Percentiles rank a stretch among this genome's conserved stretches.
Evolutionary conservation across 2,888 invertebrate species (phyloP).

Genomic region (Drosophila maculinotata): DNA sequence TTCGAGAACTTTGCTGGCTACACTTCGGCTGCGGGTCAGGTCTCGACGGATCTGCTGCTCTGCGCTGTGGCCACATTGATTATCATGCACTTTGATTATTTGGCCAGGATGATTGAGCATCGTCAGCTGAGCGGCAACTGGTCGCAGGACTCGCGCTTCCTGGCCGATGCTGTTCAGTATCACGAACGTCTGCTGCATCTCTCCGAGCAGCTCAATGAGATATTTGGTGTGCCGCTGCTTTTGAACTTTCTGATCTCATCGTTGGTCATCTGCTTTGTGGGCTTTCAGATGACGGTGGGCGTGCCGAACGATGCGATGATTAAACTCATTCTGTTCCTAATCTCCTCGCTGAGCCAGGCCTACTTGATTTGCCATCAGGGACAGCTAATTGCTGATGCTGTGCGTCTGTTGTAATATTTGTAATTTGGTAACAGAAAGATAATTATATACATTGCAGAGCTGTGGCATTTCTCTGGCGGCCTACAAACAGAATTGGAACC

Average conservation of each 20-base stretch:
- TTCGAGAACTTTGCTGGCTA: conserved; percentile 71
- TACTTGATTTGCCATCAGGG: conserved; percentile 80
- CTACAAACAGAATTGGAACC: conserved; percentile 78
- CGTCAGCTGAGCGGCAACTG: conserved; percentile 38
- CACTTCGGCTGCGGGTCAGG: conserved; percentile 73
- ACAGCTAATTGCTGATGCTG: conserved; percentile 73
- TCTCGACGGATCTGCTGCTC: conserved; percentile 81
- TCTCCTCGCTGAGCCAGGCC: conserved; percentile 74
- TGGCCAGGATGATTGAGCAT: conserved; percentile 50
- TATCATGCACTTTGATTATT: conserved; percentile 82
- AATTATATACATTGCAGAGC: too few relatives aligned
- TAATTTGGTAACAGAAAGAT: too few relatives aligned
- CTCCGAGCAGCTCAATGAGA: conserved; percentile 68
- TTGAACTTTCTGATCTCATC: conserved; percentile 81
- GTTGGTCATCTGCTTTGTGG: conserved; percentile 82
- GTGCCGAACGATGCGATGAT: conserved; percentile 59
- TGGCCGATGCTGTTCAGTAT: conserved; percentile 69
- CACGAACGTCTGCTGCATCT: conserved; percentile 65
- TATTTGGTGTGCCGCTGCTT: conserved; percentile 80
- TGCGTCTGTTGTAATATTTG: conserved; percentile 32
- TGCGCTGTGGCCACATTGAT: conserved; percentile 76
- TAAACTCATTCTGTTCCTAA: conserved; percentile 72
- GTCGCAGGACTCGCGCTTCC: conserved; percentile 38
- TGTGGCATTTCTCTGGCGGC: conserved; percentile 57
- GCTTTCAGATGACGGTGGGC: conserved; percentile 80